These are phyloP conservation scores for Drepana falcataria DNA, from an alignment of 2,888 invertebrate genomes.

Conservation along the genomic window DNA sequence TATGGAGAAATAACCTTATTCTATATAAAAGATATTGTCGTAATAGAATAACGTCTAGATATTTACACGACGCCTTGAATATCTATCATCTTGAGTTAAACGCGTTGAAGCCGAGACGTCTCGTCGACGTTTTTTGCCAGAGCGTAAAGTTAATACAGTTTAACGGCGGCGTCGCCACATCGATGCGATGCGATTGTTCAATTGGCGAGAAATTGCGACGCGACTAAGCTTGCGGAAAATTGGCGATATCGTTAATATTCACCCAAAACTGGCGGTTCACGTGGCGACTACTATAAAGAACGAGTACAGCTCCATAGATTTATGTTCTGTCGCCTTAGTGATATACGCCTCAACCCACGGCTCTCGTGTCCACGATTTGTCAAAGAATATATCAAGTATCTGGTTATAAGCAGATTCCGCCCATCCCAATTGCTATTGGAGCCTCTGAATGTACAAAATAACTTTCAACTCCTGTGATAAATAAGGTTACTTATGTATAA, in stretches of 20 bases:
- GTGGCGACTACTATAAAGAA: constrained; percentile 74
- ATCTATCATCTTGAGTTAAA: too few species aligned
- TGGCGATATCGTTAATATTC: constrained; percentile 79
- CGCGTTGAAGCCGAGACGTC: constrained; percentile 8
- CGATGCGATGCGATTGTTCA: constrained; percentile 74
- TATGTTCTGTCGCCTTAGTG: constrained; percentile 74
- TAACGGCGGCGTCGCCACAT: constrained; percentile 28
- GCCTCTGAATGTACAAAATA: constrained; percentile 20
- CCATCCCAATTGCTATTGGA: constrained; percentile 28
- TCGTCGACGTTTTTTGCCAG: too few species aligned
- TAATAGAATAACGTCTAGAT: too few species aligned
- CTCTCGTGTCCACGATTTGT: constrained; percentile 37
- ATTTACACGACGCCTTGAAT: too few species aligned
- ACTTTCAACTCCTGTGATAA: constrained; percentile 5
- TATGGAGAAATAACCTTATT: too few species aligned
- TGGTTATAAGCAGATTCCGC: constrained; percentile 37
- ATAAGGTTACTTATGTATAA: constrained; percentile 1
- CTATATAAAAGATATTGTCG: too few species aligned
- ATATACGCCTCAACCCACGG: constrained; percentile 54
- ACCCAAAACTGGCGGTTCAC: constrained; percentile 74
- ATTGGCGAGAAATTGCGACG: constrained; percentile 78
- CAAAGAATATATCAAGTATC: constrained; percentile 58
- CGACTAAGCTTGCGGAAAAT: constrained; percentile 75
- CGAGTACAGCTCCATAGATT: constrained; percentile 70
- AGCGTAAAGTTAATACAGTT: constrained; percentile 30